Percentiles rank a stretch among this genome's conserved stretches.
Evolutionary conservation across 2,797 vertebrate genomes (phyloP).

Genomic region (Coendou prehensilis): DNA sequence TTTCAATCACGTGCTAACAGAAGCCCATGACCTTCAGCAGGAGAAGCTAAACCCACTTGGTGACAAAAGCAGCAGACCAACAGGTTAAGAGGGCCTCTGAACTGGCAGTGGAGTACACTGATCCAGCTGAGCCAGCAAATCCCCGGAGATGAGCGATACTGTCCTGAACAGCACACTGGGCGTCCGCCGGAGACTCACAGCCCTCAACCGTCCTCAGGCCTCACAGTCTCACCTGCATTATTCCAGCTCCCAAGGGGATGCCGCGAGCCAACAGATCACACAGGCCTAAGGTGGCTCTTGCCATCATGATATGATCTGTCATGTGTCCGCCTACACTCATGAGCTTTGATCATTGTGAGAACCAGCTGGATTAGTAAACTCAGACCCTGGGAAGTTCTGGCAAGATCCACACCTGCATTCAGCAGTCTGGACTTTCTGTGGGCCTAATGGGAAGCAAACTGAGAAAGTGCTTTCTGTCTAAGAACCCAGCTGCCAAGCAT

Average conservation of each 20-base stretch:
- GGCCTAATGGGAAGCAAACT: not conserved
- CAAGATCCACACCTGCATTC: not conserved
- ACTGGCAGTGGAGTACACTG: constrained; percentile 4
- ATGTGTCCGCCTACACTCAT: not conserved
- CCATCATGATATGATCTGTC: not conserved
- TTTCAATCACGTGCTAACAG: not conserved
- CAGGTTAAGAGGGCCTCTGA: not conserved
- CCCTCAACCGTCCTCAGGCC: rapidly evolving
- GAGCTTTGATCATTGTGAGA: not conserved
- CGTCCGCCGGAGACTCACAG: not conserved
- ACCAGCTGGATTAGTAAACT: not conserved
- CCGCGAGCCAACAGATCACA: rapidly evolving
- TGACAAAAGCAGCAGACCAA: not conserved
- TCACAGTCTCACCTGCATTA: rapidly evolving
- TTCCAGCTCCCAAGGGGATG: not conserved
- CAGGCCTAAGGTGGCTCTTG: not conserved
- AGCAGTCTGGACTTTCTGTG: not conserved
- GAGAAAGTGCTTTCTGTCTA: not conserved
- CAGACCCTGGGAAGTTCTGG: not conserved
- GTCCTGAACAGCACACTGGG: rapidly evolving
- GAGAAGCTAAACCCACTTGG: not conserved
- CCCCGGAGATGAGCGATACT: not conserved
- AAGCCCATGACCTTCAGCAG: constrained; percentile 46
- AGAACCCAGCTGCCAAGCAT: not conserved
- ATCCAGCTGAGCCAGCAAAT: not conserved